These are phyloP conservation scores for Pseudomyrmex gracilis DNA, from an alignment of 1,140 invertebrate species.

Conservation along the genomic window DNA sequence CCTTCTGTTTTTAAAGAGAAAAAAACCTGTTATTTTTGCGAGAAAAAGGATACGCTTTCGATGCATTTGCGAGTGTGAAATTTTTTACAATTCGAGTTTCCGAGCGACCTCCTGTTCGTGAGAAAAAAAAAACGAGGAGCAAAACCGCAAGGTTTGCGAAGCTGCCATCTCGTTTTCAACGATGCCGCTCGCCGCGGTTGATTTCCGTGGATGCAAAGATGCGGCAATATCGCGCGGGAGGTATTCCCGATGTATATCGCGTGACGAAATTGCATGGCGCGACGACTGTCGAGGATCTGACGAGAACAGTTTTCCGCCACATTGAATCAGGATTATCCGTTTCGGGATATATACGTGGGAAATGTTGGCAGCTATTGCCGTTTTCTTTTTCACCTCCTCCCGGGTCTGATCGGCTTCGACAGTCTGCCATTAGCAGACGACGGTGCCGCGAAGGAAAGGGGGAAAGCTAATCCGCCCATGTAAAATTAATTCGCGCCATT, in stretches of 20 bases:
- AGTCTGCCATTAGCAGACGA: neutral
- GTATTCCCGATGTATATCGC: constrained; percentile 8
- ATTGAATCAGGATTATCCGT: constrained; percentile 40
- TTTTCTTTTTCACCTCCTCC: neutral
- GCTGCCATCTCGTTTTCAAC: neutral
- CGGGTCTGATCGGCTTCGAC: neutral
- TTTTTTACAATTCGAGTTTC: constrained; percentile 14
- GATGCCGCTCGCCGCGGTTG: no score
- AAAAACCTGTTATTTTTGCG: no score
- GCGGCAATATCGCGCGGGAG: constrained; percentile 21
- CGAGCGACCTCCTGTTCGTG: neutral
- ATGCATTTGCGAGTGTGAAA: no score
- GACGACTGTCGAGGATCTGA: constrained; percentile 11
- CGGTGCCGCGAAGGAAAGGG: neutral
- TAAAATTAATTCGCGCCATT: constrained; percentile 6
- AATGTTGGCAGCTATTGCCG: constrained; percentile 23
- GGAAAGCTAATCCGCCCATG: neutral
- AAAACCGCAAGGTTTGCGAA: neutral
- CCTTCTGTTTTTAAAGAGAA: neutral
- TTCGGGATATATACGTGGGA: constrained; percentile 25
- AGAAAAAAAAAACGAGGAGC: neutral
- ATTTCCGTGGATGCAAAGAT: neutral
- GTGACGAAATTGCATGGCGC: constrained; percentile 37
- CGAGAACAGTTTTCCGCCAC: constrained; percentile 43
- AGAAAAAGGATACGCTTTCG: no score